Conservation (phyloP, 2,797 vertebrate species). For the Melanotaenia maccullochi region DNA sequence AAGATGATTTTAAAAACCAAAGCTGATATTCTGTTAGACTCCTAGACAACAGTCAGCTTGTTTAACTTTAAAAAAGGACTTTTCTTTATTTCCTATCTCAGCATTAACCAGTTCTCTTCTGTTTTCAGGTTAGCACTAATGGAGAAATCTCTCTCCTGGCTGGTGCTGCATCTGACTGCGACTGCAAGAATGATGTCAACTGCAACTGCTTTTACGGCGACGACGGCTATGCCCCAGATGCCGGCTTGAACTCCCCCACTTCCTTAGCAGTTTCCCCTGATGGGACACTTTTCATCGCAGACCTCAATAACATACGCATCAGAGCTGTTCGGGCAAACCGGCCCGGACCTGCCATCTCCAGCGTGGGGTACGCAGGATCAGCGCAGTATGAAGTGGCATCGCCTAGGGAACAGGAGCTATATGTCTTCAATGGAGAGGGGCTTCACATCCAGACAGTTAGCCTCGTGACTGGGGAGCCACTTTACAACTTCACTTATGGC, state of each 20-base stretch:
- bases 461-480: conserved; percentile 94
- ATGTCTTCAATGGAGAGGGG: conserved; percentile 94
- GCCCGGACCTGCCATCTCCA: conserved; percentile 86
- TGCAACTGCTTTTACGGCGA: conserved; percentile 99
- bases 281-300: conserved; percentile 95
- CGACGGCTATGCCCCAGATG: conserved; percentile 97
- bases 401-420: conserved; percentile 95
- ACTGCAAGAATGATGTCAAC: conserved; percentile 99
- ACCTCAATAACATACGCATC: conserved; percentile 98
- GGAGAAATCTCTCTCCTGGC: conserved; percentile 98
- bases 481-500: conserved; percentile 96
- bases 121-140: conserved; percentile 90
- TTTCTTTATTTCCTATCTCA: conserved; percentile 17
- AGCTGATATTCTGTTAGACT: conserved; percentile 41
- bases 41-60: conserved; percentile 34
- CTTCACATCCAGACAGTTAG: conserved; percentile 96
- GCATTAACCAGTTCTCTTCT: conserved; percentile 9
- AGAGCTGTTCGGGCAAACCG: conserved; percentile 93
- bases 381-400: conserved; percentile 96
- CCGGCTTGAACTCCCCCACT: conserved; percentile 94
- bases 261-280: conserved; percentile 96
- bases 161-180: conserved; percentile 95
- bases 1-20: conserved; percentile 28
- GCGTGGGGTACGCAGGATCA: conserved; percentile 85
- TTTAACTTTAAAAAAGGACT: conserved; percentile 40